phyloP scores from a whole-genome alignment of 2,797 vertebrate genomes.

The Girardinus metallicus region DNA sequence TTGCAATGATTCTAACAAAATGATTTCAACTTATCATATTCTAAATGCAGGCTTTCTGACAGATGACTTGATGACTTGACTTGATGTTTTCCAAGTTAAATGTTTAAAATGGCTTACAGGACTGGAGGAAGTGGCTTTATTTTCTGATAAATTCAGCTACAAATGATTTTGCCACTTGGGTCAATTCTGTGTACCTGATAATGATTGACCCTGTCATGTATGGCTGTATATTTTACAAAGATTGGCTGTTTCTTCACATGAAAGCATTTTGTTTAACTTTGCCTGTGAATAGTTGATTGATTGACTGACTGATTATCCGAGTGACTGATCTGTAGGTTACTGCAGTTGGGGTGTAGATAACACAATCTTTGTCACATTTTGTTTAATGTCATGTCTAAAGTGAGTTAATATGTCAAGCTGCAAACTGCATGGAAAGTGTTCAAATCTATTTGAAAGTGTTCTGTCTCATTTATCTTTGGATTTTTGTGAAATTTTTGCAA shows the following conservation, averaged over 20 bases:
- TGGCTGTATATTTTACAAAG: constrained; percentile 2
- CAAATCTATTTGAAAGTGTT: neutral
- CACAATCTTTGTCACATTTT: neutral
- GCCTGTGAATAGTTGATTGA: neutral
- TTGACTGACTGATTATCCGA: neutral
- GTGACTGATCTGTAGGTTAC: neutral
- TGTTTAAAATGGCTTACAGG: neutral
- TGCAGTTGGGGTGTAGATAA: neutral
- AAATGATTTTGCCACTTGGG: neutral
- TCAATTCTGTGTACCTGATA: no score
- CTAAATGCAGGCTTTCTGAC: neutral
- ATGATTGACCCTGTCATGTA: neutral
- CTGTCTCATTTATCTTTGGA: neutral
- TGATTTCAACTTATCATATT: neutral
- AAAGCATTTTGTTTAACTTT: neutral
- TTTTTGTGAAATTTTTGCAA: neutral
- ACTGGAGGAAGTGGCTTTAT: neutral
- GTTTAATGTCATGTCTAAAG: neutral
- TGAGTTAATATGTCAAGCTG: neutral
- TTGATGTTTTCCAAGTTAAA: neutral
- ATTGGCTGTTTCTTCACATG: neutral
- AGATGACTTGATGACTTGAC: no score
- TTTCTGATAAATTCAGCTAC: neutral
- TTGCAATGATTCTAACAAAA: neutral
- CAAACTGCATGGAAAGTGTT: neutral